These are phyloP conservation scores for Kryphioiulus occultus DNA, from an alignment of 2,888 invertebrate species.

Conservation along the genomic window DNA sequence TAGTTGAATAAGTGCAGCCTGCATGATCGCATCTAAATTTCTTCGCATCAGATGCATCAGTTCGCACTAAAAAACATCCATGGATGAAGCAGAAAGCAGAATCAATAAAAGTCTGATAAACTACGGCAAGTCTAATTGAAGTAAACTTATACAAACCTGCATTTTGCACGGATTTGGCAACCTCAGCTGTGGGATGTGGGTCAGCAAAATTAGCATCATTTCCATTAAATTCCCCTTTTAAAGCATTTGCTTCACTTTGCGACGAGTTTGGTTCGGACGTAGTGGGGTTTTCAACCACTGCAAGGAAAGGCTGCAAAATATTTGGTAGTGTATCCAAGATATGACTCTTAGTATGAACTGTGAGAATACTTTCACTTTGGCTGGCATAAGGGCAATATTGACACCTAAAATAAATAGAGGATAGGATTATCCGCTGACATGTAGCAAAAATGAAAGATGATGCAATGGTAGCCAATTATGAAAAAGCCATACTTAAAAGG, in stretches of 20 bases:
- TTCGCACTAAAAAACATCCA: not conserved
- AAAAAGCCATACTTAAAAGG: not conserved
- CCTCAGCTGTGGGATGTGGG: not conserved
- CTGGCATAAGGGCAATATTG: not conserved
- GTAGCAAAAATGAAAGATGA: not conserved
- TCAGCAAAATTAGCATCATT: not conserved
- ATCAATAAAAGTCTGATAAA: not conserved
- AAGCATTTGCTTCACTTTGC: not conserved
- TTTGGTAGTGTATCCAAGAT: not conserved
- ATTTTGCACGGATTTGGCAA: not conserved
- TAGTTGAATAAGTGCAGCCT: not conserved
- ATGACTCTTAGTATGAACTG: not conserved
- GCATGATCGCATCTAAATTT: not conserved
- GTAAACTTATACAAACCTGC: not conserved
- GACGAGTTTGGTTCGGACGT: not conserved
- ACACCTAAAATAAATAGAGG: not conserved
- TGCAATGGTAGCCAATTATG: not conserved
- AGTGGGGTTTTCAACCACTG: not conserved
- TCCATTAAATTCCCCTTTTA: not conserved
- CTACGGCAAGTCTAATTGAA: not conserved
- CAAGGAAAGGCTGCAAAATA: not conserved
- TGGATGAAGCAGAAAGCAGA: not conserved
- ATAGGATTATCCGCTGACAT: not conserved
- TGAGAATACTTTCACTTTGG: not conserved
- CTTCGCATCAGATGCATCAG: not conserved